Conservation (phyloP, 2,113 vertebrate genomes). For the Cnemophilus loriae region DNA sequence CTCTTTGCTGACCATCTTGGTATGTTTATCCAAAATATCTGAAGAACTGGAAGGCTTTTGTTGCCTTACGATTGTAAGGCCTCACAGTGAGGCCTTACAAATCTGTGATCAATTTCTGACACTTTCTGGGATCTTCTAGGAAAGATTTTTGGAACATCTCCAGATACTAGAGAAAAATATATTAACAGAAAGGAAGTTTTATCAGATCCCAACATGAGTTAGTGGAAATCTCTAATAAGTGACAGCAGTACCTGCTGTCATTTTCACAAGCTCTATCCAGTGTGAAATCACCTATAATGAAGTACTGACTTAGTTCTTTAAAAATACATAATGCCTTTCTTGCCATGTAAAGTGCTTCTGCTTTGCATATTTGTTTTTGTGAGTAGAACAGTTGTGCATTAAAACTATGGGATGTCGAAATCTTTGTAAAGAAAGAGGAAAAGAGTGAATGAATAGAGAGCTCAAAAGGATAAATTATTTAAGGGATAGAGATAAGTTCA, state of each 20-base stretch:
- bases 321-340: neutral
- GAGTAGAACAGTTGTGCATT: accelerated
- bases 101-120: neutral
- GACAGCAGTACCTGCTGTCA: neutral
- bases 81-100: neutral
- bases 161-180: neutral
- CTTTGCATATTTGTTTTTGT: neutral
- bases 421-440: neutral
- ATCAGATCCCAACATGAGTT: neutral
- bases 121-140: neutral
- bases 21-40: neutral
- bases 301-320: neutral
- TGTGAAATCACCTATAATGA: neutral
- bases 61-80: neutral
- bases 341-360: neutral
- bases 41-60: neutral
- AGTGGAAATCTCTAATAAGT: neutral
- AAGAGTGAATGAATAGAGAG: neutral
- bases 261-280: neutral
- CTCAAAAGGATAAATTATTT: neutral
- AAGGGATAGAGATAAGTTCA: neutral
- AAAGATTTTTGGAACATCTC: neutral
- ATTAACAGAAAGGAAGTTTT: neutral
- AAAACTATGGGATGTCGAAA: neutral
- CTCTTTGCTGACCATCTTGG: neutral